These are phyloP conservation scores for Cordilura impudica DNA, from an alignment of 2,888 invertebrate species.

Conservation along the genomic window DNA sequence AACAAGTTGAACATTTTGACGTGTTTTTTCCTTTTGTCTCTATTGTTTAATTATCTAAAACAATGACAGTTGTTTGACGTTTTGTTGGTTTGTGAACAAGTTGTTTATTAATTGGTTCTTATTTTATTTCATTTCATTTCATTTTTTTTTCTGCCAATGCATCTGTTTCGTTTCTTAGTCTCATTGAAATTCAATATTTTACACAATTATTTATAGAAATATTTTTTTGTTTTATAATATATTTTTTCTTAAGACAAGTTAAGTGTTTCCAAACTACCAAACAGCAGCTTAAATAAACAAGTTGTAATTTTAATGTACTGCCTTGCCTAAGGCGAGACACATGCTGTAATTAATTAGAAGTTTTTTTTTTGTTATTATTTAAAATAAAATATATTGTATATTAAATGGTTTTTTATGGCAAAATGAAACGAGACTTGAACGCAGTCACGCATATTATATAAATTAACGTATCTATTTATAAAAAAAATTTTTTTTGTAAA, in stretches of 20 bases:
- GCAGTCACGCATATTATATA: slow-evolving; percentile 48
- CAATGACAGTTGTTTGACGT: slow-evolving; percentile 59
- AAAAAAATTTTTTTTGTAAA: slow-evolving; percentile 20
- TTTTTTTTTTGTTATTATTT: too few species aligned
- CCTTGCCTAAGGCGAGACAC: slow-evolving; percentile 36
- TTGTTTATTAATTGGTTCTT: slow-evolving; percentile 26
- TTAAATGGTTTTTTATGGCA: slow-evolving; percentile 26
- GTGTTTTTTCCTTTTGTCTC: neutral
- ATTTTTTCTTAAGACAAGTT: slow-evolving; percentile 17
- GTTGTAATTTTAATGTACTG: slow-evolving; percentile 33
- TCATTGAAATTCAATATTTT: slow-evolving; percentile 9
- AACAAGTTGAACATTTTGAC: neutral
- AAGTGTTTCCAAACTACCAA: neutral
- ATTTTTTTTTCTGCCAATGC: slow-evolving; percentile 3
- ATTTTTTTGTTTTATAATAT: slow-evolving; percentile 1
- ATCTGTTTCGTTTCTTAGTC: slow-evolving; percentile 32
- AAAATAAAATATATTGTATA: slow-evolving; percentile 26
- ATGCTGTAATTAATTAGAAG: slow-evolving; percentile 45
- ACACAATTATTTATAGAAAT: slow-evolving; percentile 10
- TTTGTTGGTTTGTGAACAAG: slow-evolving; percentile 36
- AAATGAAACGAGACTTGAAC: slow-evolving; percentile 41
- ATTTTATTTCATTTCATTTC: neutral
- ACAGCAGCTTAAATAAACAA: slow-evolving; percentile 47
- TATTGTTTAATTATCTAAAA: neutral
- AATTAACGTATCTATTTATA: slow-evolving; percentile 55